A percentile compares a stretch with the other conserved stretches of the same genome.
phyloP scores from a whole-genome alignment of 2,888 invertebrate genomes.

The Hirtodrosophila duncani region DNA sequence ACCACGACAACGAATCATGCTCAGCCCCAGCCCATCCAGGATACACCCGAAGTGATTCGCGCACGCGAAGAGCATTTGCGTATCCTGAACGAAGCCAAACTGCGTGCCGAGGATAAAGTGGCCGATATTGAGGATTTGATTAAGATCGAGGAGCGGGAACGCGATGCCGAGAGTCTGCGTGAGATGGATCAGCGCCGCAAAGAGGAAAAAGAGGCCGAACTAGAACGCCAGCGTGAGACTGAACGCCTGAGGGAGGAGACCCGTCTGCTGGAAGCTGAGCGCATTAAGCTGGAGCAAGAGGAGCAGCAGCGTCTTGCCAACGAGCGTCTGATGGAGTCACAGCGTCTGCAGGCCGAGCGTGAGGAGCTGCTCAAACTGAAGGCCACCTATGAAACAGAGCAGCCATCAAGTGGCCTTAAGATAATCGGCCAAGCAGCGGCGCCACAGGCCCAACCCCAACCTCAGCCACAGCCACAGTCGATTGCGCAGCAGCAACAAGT shows the following conservation, averaged over 20 bases:
- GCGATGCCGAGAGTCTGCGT: conserved; percentile 31
- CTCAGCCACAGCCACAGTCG: conserved; percentile 11
- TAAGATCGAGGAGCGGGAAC: conserved; percentile 41
- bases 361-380: conserved; percentile 21
- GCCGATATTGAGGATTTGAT: conserved; percentile 47
- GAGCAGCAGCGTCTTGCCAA: conserved; percentile 40
- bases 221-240: conserved; percentile 54
- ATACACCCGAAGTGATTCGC: conserved; percentile 5
- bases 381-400: conserved; percentile 4
- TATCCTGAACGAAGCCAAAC: conserved; percentile 36
- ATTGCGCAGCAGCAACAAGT: conserved; percentile 53
- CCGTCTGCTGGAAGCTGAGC: conserved; percentile 50
- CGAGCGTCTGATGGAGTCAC: conserved; percentile 38
- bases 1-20: conserved; percentile 2
- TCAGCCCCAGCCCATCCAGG: conserved; percentile 21
- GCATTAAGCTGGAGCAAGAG: conserved; percentile 35
- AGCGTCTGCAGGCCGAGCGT: conserved; percentile 32
- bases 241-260: conserved; percentile 51
- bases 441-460: conserved; percentile 14
- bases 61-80: conserved; percentile 34
- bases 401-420: conserved; percentile 7
- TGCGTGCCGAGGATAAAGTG: conserved; percentile 41
- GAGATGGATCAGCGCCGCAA: conserved; percentile 52
- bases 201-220: conserved; percentile 50
- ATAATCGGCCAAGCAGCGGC: conserved; percentile 11